Conservation (phyloP, 1,140 invertebrate genomes). For the Panagrolaimus sp. region DNA sequence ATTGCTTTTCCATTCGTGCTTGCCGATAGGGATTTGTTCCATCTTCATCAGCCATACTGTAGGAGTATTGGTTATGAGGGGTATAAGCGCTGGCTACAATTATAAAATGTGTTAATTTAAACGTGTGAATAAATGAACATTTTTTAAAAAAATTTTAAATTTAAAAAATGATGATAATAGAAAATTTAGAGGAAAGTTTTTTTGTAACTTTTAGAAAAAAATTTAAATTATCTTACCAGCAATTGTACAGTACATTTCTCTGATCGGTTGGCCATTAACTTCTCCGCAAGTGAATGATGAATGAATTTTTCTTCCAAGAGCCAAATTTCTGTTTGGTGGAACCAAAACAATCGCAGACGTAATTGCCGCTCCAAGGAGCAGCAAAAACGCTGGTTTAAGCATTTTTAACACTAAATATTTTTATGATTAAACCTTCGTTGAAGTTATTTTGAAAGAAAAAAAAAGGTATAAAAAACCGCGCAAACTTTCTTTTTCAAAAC, state of each 20-base stretch:
- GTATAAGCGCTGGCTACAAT: conserved; percentile 11
- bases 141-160: too few species aligned
- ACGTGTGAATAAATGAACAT: background rate
- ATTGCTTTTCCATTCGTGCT: background rate
- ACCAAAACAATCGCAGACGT: conserved; percentile 23
- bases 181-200: too few species aligned
- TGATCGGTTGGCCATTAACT: conserved; percentile 56
- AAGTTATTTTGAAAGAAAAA: too few species aligned
- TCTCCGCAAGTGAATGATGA: conserved; percentile 63
- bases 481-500: too few species aligned
- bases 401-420: background rate
- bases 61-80: background rate
- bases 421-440: too few species aligned
- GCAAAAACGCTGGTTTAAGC: background rate
- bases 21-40: background rate
- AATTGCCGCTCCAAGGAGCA: background rate
- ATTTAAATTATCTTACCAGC: conserved; percentile 60
- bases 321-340: conserved; percentile 42
- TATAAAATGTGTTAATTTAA: background rate
- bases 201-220: too few species aligned
- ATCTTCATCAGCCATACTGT: conserved; percentile 12
- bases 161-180: too few species aligned
- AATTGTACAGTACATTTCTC: conserved; percentile 62
- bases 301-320: conserved; percentile 48
- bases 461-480: too few species aligned